Evolutionary conservation across 1,140 invertebrate species (phyloP).

Genomic region (Drosophila pallidifrons): DNA sequence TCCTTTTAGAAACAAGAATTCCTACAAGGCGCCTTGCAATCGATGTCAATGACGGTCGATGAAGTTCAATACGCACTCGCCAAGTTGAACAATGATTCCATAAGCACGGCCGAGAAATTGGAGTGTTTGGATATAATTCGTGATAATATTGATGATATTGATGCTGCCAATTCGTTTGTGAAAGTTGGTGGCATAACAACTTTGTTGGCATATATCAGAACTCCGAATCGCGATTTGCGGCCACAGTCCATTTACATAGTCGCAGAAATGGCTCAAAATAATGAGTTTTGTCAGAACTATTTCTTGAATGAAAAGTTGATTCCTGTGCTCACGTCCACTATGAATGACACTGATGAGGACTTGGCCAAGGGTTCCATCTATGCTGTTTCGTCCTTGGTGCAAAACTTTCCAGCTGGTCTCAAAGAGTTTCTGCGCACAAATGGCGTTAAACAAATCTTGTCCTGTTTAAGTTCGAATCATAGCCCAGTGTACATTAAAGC

Average conservation of each 20-base stretch:
- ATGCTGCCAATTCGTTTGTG: slow-evolving; percentile 60
- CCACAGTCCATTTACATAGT: slow-evolving; percentile 52
- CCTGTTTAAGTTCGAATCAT: slow-evolving; percentile 45
- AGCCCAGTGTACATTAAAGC: slow-evolving; percentile 59
- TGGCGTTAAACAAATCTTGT: slow-evolving; percentile 43
- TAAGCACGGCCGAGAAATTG: slow-evolving; percentile 48
- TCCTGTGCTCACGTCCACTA: slow-evolving; percentile 45
- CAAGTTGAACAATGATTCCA: slow-evolving; percentile 31
- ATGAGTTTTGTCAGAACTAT: slow-evolving; percentile 62
- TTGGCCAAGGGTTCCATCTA: slow-evolving; percentile 59
- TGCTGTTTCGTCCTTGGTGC: slow-evolving; percentile 62
- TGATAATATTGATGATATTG: slow-evolving; percentile 67
- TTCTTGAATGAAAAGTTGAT: slow-evolving; percentile 51
- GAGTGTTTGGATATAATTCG: slow-evolving; percentile 56
- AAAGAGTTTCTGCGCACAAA: slow-evolving; percentile 52
- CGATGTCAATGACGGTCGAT: slow-evolving; percentile 51
- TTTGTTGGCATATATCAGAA: slow-evolving; percentile 38
- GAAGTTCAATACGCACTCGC: slow-evolving; percentile 47
- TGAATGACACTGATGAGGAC: slow-evolving; percentile 48
- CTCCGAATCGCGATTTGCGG: slow-evolving; percentile 30
- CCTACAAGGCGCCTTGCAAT: slow-evolving; percentile 46
- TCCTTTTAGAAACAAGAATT: slow-evolving; percentile 47
- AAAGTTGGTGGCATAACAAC: slow-evolving; percentile 52
- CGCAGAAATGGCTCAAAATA: slow-evolving; percentile 68
- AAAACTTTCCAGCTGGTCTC: slow-evolving; percentile 60